Conservation (phyloP, 2,113 vertebrate genomes). For the Gracilinanus agilis region DNA sequence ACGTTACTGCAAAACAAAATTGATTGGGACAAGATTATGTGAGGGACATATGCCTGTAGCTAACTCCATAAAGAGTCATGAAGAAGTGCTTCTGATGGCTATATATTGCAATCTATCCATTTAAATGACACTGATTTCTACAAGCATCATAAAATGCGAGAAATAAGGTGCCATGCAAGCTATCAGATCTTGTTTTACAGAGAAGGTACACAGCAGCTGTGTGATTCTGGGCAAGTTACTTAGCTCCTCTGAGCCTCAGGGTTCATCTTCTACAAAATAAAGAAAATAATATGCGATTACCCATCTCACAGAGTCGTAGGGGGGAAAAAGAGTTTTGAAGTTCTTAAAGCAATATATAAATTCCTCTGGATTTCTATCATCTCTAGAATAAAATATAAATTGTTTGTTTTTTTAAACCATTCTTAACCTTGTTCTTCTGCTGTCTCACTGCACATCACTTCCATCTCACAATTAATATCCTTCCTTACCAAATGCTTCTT, state of each 20-base stretch:
- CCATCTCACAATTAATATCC: not conserved
- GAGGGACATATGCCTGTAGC: not conserved
- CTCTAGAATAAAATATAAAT: too few relatives aligned
- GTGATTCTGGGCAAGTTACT: not conserved
- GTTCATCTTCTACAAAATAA: not conserved
- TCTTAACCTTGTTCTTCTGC: not conserved
- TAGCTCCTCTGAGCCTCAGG: not conserved
- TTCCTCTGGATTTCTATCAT: too few relatives aligned
- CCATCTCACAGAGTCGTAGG: not conserved
- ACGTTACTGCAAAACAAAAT: not conserved
- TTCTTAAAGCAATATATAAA: not conserved
- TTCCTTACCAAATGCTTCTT: not conserved
- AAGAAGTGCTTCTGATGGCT: not conserved
- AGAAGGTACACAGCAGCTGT: not conserved
- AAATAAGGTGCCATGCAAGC: not conserved
- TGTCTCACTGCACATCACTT: too few relatives aligned
- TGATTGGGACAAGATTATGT: not conserved
- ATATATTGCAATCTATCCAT: not conserved
- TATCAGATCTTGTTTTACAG: not conserved
- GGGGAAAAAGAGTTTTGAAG: not conserved
- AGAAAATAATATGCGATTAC: not conserved
- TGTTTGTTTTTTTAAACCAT: not conserved
- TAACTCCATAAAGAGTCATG: slow-evolving; percentile 4
- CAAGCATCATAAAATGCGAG: not conserved
- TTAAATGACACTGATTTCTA: slow-evolving; percentile 4